These are phyloP conservation scores for Gibbula magus DNA, from an alignment of 2,888 invertebrate genomes.

Conservation along the genomic window DNA sequence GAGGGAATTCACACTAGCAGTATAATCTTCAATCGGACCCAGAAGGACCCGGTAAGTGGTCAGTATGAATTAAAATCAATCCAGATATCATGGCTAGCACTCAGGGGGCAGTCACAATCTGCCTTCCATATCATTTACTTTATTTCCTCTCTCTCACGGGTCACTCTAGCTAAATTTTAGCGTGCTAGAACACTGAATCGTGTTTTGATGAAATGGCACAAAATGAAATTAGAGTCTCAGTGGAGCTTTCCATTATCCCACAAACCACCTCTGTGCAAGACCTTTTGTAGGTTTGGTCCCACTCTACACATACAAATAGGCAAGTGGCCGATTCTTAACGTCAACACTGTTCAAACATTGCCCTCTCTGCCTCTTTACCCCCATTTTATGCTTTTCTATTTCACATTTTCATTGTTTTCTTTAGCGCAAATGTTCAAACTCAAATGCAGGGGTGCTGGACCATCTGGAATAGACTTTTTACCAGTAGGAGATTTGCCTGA, in stretches of 20 bases:
- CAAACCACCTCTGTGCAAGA: not conserved
- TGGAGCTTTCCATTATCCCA: constrained; percentile 17
- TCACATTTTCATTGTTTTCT: constrained; percentile 16
- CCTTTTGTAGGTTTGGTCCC: constrained; percentile 6
- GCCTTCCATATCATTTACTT: constrained; percentile 21
- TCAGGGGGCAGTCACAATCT: constrained; percentile 24
- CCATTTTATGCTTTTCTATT: constrained; percentile 11
- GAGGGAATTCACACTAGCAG: constrained; percentile 12
- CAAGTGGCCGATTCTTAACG: constrained; percentile 12
- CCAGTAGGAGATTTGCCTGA: too few species aligned
- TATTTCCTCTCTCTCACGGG: constrained; percentile 23
- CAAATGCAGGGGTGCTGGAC: not conserved
- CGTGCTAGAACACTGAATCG: constrained; percentile 15
- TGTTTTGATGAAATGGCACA: constrained; percentile 27
- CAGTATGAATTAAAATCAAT: constrained; percentile 27
- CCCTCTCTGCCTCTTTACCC: not conserved
- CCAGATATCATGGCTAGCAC: constrained; percentile 19
- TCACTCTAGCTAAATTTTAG: constrained; percentile 12
- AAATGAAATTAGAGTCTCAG: constrained; percentile 26
- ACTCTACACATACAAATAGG: not conserved
- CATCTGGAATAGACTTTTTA: not conserved
- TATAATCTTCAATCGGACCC: constrained; percentile 17
- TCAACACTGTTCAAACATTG: not conserved
- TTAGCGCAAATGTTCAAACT: not conserved
- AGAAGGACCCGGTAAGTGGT: constrained; percentile 15